Evolutionary conservation across 2,888 invertebrate species (phyloP).

Genomic region (Eupithecia exiguata): DNA sequence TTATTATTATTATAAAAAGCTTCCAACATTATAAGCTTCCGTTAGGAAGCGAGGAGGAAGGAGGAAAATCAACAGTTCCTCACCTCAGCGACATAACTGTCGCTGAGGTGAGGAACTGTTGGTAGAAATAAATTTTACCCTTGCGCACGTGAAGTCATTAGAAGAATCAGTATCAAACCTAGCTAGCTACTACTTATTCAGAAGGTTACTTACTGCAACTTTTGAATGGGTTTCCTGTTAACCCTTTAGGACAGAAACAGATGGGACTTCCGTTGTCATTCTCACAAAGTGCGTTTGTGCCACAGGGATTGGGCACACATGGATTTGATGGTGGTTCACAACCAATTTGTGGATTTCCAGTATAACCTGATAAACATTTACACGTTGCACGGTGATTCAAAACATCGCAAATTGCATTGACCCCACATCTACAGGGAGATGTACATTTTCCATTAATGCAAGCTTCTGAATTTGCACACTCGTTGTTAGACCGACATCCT

Average conservation of each 20-base stretch:
- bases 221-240: slow-evolving; percentile 95
- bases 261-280: slow-evolving; percentile 93
- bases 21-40: neutral
- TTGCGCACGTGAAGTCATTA: neutral
- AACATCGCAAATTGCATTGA: slow-evolving; percentile 92
- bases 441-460: slow-evolving; percentile 90
- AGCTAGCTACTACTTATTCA: neutral
- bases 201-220: slow-evolving; percentile 90
- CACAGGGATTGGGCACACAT: slow-evolving; percentile 94
- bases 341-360: slow-evolving; percentile 88
- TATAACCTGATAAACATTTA: slow-evolving; percentile 92
- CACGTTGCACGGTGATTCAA: slow-evolving; percentile 91
- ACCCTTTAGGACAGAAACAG: slow-evolving; percentile 94
- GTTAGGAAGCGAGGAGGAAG: no score
- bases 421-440: slow-evolving; percentile 91
- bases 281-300: slow-evolving; percentile 92
- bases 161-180: neutral
- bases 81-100: no score
- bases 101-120: neutral
- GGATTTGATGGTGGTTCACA: slow-evolving; percentile 91
- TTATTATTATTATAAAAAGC: neutral
- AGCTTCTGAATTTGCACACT: slow-evolving; percentile 89
- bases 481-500: slow-evolving; percentile 88
- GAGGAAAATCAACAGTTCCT: no score
- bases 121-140: neutral